These are phyloP conservation scores for Dendroctonus valens DNA, from an alignment of 1,140 invertebrate genomes.

Conservation along the genomic window DNA sequence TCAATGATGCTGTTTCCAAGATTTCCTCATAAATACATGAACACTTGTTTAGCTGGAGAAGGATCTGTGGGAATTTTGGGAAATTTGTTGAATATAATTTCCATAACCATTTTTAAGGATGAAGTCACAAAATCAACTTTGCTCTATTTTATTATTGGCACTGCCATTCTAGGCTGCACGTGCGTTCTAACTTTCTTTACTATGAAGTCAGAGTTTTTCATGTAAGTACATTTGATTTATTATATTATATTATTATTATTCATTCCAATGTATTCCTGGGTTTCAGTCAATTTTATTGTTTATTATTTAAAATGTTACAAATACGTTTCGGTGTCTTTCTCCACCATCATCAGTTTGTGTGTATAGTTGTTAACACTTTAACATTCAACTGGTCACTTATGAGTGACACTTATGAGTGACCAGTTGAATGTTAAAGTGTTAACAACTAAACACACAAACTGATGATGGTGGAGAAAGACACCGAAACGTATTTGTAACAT, in stretches of 20 bases:
- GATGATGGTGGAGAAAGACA: too few species aligned
- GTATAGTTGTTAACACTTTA: too few species aligned
- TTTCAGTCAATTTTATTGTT: too few species aligned
- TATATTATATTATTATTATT: neutral
- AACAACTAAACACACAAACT: too few species aligned
- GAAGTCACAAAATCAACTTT: constrained; percentile 5
- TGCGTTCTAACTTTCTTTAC: neutral
- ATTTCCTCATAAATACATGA: constrained; percentile 18
- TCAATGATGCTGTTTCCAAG: constrained; percentile 9
- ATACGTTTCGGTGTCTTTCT: too few species aligned
- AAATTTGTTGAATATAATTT: constrained; percentile 7
- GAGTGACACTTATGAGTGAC: too few species aligned
- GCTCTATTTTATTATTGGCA: constrained; percentile 7
- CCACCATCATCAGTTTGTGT: too few species aligned
- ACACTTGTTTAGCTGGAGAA: constrained; percentile 11
- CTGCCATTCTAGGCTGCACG: neutral
- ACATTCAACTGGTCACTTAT: too few species aligned
- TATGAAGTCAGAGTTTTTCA: neutral
- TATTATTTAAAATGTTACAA: too few species aligned
- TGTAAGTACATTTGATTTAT: neutral
- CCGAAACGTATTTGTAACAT: too few species aligned
- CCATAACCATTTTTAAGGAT: neutral
- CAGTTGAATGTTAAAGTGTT: too few species aligned
- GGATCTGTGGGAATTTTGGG: constrained; percentile 2
- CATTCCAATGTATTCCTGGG: neutral